Percentiles rank a stretch among this genome's conserved stretches.
Evolutionary conservation across 2,797 vertebrate genomes (phyloP).

Genomic region (Tragelaphus oryx): DNA sequence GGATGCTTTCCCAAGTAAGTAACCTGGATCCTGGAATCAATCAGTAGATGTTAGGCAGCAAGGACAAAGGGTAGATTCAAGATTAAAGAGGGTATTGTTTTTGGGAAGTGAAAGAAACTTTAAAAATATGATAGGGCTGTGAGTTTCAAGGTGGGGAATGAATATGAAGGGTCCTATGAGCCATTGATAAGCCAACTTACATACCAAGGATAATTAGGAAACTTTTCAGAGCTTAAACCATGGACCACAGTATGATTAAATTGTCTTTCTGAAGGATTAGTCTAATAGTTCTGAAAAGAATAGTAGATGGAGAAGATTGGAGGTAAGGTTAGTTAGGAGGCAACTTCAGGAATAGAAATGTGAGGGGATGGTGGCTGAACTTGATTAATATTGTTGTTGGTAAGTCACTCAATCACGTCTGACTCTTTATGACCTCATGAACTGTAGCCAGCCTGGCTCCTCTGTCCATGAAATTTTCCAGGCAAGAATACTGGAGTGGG

Average conservation of each 20-base stretch:
- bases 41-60: not conserved
- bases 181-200: not conserved
- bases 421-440: not conserved
- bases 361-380: not conserved
- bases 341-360: not conserved
- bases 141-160: not conserved
- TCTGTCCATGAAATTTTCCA: not conserved
- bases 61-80: not conserved
- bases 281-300: not conserved
- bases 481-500: not conserved
- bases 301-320: not conserved
- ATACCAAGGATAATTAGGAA: not conserved
- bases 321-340: not conserved
- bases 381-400: not conserved
- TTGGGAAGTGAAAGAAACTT: not conserved
- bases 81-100: not conserved
- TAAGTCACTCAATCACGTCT: not conserved
- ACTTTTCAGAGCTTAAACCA: not conserved
- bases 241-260: not conserved
- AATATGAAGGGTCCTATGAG: not conserved
- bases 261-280: not conserved
- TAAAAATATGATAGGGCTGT: not conserved
- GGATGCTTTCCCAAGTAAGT: not conserved
- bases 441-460: not conserved
- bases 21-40: not conserved